Evolutionary conservation across 2,113 vertebrate genomes (phyloP), one percentile per base, ranked within the genome.

Genomic region (Illadopsis cleaveri): DNA sequence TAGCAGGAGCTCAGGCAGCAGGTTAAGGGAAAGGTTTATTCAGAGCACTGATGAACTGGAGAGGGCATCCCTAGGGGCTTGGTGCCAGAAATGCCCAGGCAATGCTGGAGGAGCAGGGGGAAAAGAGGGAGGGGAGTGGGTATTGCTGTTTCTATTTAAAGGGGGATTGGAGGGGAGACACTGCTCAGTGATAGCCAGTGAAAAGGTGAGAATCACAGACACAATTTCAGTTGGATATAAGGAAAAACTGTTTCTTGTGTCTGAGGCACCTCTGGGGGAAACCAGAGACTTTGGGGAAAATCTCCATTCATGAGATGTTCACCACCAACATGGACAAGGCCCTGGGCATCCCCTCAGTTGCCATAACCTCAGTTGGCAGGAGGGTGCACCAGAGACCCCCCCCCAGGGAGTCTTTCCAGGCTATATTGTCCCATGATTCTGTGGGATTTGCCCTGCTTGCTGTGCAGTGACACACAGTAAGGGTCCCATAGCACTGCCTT

Each of bases 1-100:
- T 77, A 73, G 58, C 68, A 58, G 89, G 68, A 92, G 38, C 44
- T 70, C 44, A 40, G 64, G 64, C 76, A 90, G 56, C 47, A 90
- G 64, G 77, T 81, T 31, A 3, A 89, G 77, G n/a, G 51, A 28
- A 78, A 86, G 60, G 42, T 86, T 89, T 83, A 57, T 83, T 83
- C 50, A 13, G 68, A 70, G 47, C 42, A 33, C 37, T 76, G 56
- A 64, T 25, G 65, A 61, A 57, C n/a, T 30, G 18, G 56, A 24
- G 61, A 87, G 78, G 50, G 37, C 60, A 53, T 45, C 42, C 66
- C 44, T 2, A 3, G 33, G 10, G 35, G 8, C 15, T 4, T 2
- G 2, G 71, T 70, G 45, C 54, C 44, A n/a, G 53, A 33, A 45
- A 13, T 19, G 3, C 45, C 30, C 15, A 50, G 47, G 38, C 0